Evolutionary conservation across 1,140 invertebrate species (phyloP).

Genomic region (Cecropterus lyciades): DNA sequence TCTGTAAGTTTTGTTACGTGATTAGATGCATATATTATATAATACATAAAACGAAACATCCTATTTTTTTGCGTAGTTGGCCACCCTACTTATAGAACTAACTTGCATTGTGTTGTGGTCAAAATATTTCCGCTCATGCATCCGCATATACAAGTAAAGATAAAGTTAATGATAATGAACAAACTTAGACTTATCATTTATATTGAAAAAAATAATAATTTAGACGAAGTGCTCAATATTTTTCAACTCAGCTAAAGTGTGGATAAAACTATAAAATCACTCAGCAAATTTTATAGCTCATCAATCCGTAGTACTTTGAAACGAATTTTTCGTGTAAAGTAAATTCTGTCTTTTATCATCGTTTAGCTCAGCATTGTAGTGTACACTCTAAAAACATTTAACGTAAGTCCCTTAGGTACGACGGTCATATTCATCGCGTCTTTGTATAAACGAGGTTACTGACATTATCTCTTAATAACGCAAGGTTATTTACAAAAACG

Average conservation of each 20-base stretch:
- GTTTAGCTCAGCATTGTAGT: not conserved
- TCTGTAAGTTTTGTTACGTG: not conserved
- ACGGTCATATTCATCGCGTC: not conserved
- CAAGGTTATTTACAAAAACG: constrained; percentile 3
- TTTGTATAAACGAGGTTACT: constrained; percentile 30
- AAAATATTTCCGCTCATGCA: constrained; percentile 37
- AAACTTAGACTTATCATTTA: too few species aligned
- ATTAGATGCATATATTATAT: too few species aligned
- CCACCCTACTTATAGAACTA: constrained; percentile 8
- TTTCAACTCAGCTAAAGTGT: too few species aligned
- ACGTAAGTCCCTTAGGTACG: not conserved
- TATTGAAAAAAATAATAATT: too few species aligned
- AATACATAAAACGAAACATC: not conserved
- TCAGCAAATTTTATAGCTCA: too few species aligned
- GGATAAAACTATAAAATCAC: not conserved
- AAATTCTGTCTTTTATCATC: not conserved
- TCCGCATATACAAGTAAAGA: too few species aligned
- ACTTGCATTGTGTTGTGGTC: constrained; percentile 39
- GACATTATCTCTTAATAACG: constrained; percentile 22
- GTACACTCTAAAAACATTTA: not conserved
- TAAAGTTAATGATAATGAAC: too few species aligned
- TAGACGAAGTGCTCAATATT: too few species aligned
- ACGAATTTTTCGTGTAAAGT: not conserved
- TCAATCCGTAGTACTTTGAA: too few species aligned
- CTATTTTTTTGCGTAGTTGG: not conserved